These are phyloP conservation scores for Gobius niger DNA, from an alignment of 2,113 vertebrate genomes.

Conservation along the genomic window DNA sequence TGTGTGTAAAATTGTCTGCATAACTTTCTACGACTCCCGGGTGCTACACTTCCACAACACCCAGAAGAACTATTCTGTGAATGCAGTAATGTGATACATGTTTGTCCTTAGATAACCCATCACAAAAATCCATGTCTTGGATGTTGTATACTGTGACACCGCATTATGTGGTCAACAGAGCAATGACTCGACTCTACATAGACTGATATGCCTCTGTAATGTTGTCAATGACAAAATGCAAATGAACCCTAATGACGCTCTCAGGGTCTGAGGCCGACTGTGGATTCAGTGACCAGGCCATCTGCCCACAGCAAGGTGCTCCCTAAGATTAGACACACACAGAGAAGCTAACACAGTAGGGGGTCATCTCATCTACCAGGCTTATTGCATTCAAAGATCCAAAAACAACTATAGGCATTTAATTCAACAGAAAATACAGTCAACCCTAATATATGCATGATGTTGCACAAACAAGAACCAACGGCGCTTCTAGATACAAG, in stretches of 20 bases:
- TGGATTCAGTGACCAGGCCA: conserved; percentile 46
- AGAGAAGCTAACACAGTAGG: neutral
- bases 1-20: neutral
- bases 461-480: conserved; percentile 4
- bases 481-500: conserved; percentile 28
- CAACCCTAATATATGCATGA: too few relatives aligned
- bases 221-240: conserved; percentile 26
- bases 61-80: conserved; percentile 8
- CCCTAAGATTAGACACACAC: conserved; percentile 40
- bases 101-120: conserved; percentile 41
- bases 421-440: too few relatives aligned
- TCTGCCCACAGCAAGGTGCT: conserved; percentile 36
- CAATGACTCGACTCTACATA: neutral
- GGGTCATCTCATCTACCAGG: neutral
- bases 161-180: conserved; percentile 9
- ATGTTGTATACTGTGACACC: neutral
- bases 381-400: too few relatives aligned
- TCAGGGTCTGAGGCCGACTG: conserved; percentile 32
- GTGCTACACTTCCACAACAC: conserved; percentile 6
- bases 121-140: conserved; percentile 9
- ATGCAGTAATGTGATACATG: conserved; percentile 32
- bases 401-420: too few relatives aligned
- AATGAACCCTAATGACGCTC: conserved; percentile 39
- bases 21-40: neutral
- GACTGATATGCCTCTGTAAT: conserved; percentile 3